Evolutionary conservation across 2,113 vertebrate species (phyloP).

Genomic region (Aramus guarauna): DNA sequence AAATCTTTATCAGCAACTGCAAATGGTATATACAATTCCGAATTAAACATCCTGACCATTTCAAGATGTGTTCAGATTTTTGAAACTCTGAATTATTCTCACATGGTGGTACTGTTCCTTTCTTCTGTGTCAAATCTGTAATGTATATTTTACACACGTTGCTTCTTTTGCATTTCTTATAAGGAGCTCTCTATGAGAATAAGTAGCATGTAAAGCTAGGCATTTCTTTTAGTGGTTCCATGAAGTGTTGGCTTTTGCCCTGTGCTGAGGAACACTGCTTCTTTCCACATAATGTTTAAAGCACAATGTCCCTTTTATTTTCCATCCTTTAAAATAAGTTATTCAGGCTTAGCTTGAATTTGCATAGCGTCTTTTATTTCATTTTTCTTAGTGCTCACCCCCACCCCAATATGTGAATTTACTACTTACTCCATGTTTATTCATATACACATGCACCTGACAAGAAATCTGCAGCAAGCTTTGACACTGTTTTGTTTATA

Average conservation of each 20-base stretch:
- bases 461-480: neutral
- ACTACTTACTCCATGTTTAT: neutral
- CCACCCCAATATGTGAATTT: neutral
- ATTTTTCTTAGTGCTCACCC: neutral
- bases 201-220: neutral
- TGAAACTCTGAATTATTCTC: neutral
- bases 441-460: neutral
- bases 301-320: neutral
- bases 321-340: neutral
- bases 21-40: neutral
- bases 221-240: neutral
- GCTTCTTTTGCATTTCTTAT: neutral
- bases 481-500: neutral
- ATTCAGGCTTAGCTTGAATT: neutral
- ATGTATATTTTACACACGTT: rapidly evolving
- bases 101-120: neutral
- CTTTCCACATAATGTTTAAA: neutral
- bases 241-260: neutral
- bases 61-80: neutral
- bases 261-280: neutral
- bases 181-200: too few relatives aligned
- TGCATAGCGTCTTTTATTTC: neutral
- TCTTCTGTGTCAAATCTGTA: neutral
- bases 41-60: neutral
- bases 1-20: neutral